Percentiles rank a stretch among this genome's conserved stretches.
These are phyloP conservation scores for Stenurella melanura DNA, from an alignment of 2,888 invertebrate genomes.

Conservation along the genomic window DNA sequence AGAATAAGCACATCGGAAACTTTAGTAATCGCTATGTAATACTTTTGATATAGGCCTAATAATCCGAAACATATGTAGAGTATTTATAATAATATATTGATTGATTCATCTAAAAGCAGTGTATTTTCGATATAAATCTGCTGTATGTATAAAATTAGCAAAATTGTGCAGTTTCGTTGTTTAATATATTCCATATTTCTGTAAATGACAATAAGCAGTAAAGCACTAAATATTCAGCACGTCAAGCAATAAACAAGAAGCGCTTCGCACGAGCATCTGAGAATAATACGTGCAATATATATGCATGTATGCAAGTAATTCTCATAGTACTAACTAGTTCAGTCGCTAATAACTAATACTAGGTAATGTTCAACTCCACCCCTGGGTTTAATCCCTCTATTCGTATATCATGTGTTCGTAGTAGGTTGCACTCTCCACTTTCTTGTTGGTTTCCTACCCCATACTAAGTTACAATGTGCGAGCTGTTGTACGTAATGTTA, in stretches of 20 bases:
- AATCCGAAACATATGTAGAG: too few relatives aligned
- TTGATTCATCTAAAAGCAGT: too few relatives aligned
- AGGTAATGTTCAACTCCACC: conserved; percentile 34
- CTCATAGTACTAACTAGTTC: conserved; percentile 31
- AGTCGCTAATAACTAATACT: conserved; percentile 38
- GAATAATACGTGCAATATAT: conserved; percentile 15
- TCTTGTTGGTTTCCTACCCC: conserved; percentile 34
- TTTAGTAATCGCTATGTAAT: too few relatives aligned
- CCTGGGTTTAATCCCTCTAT: conserved; percentile 24
- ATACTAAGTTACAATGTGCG: conserved; percentile 26
- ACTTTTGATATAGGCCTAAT: too few relatives aligned
- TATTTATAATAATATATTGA: too few relatives aligned
- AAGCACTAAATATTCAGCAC: not conserved
- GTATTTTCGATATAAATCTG: too few relatives aligned
- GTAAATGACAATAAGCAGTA: not conserved
- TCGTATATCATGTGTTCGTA: conserved; percentile 34
- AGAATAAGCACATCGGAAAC: too few relatives aligned
- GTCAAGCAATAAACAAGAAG: not conserved
- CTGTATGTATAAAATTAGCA: too few relatives aligned
- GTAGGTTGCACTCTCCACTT: conserved; percentile 25
- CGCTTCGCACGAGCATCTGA: not conserved
- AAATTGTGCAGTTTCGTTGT: too few relatives aligned
- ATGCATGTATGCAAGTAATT: conserved; percentile 42
- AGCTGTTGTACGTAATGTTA: conserved; percentile 41
- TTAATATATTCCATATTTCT: too few relatives aligned